Evolutionary conservation across 2,113 vertebrate species (phyloP).

Genomic region (Myxocyprinus asiaticus): DNA sequence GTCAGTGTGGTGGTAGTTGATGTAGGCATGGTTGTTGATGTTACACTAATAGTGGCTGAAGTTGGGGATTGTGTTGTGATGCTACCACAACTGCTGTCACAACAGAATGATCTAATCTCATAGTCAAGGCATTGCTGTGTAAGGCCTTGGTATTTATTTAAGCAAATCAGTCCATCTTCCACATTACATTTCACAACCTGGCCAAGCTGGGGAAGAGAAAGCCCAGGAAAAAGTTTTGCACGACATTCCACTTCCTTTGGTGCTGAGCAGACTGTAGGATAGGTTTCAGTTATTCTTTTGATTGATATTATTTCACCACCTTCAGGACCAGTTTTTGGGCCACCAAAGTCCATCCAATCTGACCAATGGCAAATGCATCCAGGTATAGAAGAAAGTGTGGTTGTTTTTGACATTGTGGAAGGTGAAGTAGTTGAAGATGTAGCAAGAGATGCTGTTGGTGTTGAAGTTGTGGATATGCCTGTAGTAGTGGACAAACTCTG

Average conservation of each 20-base stretch:
- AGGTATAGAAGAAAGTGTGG: no score
- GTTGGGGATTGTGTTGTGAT: neutral
- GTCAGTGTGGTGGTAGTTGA: neutral
- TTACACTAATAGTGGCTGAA: neutral
- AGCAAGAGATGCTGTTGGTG: constrained; percentile 5
- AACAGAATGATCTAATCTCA: no score
- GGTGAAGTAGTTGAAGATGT: neutral
- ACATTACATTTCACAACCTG: constrained; percentile 51
- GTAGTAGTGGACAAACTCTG: neutral
- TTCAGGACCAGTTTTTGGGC: constrained; percentile 39
- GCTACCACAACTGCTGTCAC: neutral
- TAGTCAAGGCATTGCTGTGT: no score
- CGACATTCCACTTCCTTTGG: constrained; percentile 43
- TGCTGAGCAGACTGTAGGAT: neutral
- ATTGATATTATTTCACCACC: constrained; percentile 49
- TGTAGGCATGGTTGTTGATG: neutral
- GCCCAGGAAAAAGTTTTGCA: constrained; percentile 26
- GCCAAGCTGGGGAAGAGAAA: constrained; percentile 28
- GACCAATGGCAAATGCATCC: constrained; percentile 14
- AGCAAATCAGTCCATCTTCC: constrained; percentile 54
- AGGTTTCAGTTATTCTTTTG: constrained; percentile 9
- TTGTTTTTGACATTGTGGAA: no score
- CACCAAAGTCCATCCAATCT: constrained; percentile 41
- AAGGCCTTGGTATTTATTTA: constrained; percentile 46
- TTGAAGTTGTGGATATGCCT: neutral